These are phyloP conservation scores for crab-eating macaque (Macaca fascicularis) DNA, from an alignment of 2,113 vertebrate genomes.

Conservation along the genomic window T2T-MFA8v1.1 NC_088386.1:120412001-120412500, in stretches of 20 bases:
- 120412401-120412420: not conserved
- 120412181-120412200: not conserved
- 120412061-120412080: not conserved
- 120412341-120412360: not conserved
- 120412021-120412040: not conserved
- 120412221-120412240: not conserved
- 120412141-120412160: not conserved
- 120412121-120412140: not conserved
- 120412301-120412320: not conserved
- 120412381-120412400: not conserved
- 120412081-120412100: not conserved
- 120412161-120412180: not conserved
- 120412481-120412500: not conserved
- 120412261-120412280: not conserved
- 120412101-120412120: not conserved
- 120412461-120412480: not conserved
- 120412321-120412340: not conserved
- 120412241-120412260: not conserved
- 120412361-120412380: not conserved
- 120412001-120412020: not conserved
- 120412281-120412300: not conserved
- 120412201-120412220: not conserved
- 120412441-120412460: not conserved
- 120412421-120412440: not conserved
- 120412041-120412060: not conserved